These are phyloP conservation scores for Spinibarbus caldwelli DNA, from an alignment of 2,797 vertebrate species.

Conservation along the genomic window DNA sequence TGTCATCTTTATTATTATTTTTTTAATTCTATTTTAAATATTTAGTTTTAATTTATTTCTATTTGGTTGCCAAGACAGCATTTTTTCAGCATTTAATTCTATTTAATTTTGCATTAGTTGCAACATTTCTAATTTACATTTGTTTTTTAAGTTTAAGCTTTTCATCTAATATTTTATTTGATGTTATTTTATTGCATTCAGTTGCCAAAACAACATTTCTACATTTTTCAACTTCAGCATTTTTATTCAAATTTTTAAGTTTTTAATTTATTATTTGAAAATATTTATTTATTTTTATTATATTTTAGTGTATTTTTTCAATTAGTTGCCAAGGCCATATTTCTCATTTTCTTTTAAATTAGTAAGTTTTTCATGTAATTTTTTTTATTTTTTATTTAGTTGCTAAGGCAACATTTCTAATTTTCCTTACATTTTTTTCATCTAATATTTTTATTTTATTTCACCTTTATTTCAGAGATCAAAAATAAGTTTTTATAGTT, in stretches of 20 bases:
- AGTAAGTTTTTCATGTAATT: not conserved
- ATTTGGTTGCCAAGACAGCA: not conserved
- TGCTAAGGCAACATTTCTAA: not conserved
- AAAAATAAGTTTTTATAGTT: too few relatives aligned
- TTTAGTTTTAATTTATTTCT: too few relatives aligned
- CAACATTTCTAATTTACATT: too few relatives aligned
- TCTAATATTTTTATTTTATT: not conserved
- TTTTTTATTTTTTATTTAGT: not conserved
- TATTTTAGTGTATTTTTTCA: not conserved
- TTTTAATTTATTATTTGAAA: too few relatives aligned
- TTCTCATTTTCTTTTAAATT: not conserved
- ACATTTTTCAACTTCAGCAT: not conserved
- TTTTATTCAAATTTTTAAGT: not conserved
- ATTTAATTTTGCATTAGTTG: not conserved
- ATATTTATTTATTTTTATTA: not conserved
- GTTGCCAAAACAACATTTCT: not conserved
- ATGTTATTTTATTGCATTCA: too few relatives aligned
- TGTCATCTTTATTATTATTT: too few relatives aligned
- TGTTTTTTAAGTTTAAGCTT: too few relatives aligned
- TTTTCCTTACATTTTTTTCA: not conserved
- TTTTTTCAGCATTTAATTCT: not conserved
- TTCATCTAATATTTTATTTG: too few relatives aligned
- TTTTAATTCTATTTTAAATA: too few relatives aligned
- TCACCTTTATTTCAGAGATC: not conserved
- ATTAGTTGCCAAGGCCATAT: not conserved